Conservation (phyloP, 2,888 invertebrate species). For the Drosophila rellima region DNA sequence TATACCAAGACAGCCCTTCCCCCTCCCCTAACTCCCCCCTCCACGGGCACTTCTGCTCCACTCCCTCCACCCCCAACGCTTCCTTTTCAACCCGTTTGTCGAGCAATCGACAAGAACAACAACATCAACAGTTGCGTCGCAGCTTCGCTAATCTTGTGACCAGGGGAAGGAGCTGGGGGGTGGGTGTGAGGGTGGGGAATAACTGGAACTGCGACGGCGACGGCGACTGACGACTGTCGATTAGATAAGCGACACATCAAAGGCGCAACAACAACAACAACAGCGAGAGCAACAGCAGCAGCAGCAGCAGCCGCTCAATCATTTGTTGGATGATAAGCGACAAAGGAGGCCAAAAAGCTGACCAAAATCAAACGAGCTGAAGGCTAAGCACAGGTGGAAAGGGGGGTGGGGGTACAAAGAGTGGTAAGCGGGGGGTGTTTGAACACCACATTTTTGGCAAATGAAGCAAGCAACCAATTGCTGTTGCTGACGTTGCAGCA, state of each 20-base stretch:
- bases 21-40: neutral
- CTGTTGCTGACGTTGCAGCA: conserved; percentile 2
- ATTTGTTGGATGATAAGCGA: conserved; percentile 46
- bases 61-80: neutral
- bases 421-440: neutral
- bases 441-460: conserved; percentile 8
- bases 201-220: conserved; percentile 38
- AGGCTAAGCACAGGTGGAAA: neutral
- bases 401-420: neutral
- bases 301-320: conserved; percentile 57
- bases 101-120: neutral
- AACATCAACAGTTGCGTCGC: conserved; percentile 32
- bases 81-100: too few relatives aligned
- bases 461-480: neutral
- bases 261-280: conserved; percentile 40
- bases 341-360: conserved; percentile 44
- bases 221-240: conserved; percentile 40
- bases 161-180: neutral
- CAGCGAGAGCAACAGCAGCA: conserved; percentile 1
- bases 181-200: neutral
- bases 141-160: conserved; percentile 67
- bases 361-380: conserved; percentile 20
- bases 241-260: conserved; percentile 70
- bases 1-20: neutral
- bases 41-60: neutral